phyloP scores from a whole-genome alignment of 2,888 invertebrate species.

The Chironomus tentans region DNA sequence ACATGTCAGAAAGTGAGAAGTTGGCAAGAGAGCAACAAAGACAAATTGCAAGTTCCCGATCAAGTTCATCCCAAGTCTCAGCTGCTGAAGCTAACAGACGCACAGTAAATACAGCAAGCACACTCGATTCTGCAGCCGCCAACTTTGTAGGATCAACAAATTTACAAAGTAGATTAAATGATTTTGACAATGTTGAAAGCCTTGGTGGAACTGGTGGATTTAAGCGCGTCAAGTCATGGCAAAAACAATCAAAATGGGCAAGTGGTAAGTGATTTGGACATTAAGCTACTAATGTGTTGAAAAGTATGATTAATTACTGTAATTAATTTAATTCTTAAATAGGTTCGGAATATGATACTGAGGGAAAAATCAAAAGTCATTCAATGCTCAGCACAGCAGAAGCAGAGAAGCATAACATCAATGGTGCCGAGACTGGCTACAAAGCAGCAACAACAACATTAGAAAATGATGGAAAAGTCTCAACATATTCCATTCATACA shows the following conservation, averaged over 20 bases:
- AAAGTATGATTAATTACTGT: too few relatives aligned
- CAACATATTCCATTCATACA: slow-evolving; percentile 46
- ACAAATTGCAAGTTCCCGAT: slow-evolving; percentile 28
- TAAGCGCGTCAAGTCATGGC: slow-evolving; percentile 40
- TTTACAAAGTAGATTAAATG: neutral
- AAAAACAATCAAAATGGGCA: slow-evolving; percentile 42
- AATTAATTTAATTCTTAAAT: slow-evolving; percentile 13
- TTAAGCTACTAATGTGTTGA: neutral
- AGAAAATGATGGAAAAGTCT: slow-evolving; percentile 54
- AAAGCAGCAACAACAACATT: slow-evolving; percentile 50
- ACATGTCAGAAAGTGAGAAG: slow-evolving; percentile 38
- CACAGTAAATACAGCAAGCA: neutral
- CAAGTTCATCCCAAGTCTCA: neutral
- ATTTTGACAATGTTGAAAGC: neutral
- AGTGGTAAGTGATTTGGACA: slow-evolving; percentile 34
- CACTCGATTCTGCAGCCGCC: neutral
- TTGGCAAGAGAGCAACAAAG: slow-evolving; percentile 37
- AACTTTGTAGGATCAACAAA: slow-evolving; percentile 2
- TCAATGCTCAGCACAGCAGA: slow-evolving; percentile 41
- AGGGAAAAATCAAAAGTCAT: slow-evolving; percentile 39
- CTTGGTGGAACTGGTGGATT: slow-evolving; percentile 30
- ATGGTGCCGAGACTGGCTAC: slow-evolving; percentile 47
- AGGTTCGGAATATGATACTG: slow-evolving; percentile 35
- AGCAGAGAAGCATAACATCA: slow-evolving; percentile 42
- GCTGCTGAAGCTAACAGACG: slow-evolving; percentile 9